A percentile compares a stretch with the other conserved stretches of the same genome.
Evolutionary conservation across 2,113 vertebrate species (phyloP).

Genomic region (Thryonomys swinderianus): DNA sequence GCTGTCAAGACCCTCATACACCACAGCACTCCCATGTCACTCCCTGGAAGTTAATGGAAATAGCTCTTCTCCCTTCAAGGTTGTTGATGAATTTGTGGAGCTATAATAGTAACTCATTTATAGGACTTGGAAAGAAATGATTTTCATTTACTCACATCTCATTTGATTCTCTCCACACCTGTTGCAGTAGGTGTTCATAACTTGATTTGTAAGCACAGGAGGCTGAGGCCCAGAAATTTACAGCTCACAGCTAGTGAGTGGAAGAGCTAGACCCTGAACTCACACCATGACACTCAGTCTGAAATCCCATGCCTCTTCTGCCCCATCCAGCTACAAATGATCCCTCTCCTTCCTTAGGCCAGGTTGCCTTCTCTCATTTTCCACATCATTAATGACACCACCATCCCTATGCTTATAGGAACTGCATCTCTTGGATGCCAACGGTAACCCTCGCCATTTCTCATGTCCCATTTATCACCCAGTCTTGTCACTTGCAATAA

Average conservation of each 20-base stretch:
- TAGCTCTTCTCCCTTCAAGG: slow-evolving; percentile 13
- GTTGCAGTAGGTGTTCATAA: neutral
- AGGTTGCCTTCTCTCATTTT: neutral
- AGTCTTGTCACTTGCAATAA: neutral
- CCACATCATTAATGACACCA: neutral
- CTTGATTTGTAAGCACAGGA: slow-evolving; percentile 9
- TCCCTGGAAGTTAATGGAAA: slow-evolving; percentile 38
- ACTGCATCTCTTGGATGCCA: neutral
- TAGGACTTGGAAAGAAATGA: neutral
- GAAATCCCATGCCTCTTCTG: neutral
- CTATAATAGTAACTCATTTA: neutral
- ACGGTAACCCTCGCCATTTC: neutral
- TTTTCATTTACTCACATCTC: neutral
- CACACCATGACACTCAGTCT: too few relatives aligned
- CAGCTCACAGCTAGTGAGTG: neutral
- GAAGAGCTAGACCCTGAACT: neutral
- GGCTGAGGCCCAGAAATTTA: neutral
- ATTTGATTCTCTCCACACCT: neutral
- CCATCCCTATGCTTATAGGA: neutral
- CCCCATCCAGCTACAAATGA: neutral
- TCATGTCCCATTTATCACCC: neutral
- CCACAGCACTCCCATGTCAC: neutral
- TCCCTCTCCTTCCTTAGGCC: neutral
- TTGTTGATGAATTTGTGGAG: neutral
- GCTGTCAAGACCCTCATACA: slow-evolving; percentile 16